Conservation (phyloP, 2,888 invertebrate genomes). For the Rutpela maculata region DNA sequence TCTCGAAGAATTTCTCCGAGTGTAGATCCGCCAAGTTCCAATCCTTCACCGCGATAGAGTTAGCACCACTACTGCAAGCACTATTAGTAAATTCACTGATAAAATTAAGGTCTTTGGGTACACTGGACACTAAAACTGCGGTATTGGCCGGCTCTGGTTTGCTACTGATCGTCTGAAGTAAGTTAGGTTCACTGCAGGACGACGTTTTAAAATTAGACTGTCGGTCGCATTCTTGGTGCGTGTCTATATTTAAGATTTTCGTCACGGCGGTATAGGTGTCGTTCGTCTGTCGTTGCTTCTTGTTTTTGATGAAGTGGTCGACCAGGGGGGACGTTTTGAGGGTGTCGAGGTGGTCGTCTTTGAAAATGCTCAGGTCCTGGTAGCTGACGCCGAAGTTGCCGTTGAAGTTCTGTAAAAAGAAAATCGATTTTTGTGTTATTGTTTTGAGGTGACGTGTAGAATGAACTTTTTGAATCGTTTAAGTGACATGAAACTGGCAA, state of each 20-base stretch:
- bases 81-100: slow-evolving; percentile 69
- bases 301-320: slow-evolving; percentile 66
- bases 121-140: slow-evolving; percentile 69
- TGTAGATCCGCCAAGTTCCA: slow-evolving; percentile 71
- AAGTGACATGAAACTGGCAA: not conserved
- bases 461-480: not conserved
- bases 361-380: slow-evolving; percentile 71
- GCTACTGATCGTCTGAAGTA: slow-evolving; percentile 57
- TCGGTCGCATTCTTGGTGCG: slow-evolving; percentile 54
- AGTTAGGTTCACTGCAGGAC: slow-evolving; percentile 72
- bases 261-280: slow-evolving; percentile 57
- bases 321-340: slow-evolving; percentile 64
- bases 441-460: not conserved
- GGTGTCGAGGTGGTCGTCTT: slow-evolving; percentile 64
- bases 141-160: slow-evolving; percentile 8
- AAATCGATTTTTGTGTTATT: not conserved
- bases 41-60: slow-evolving; percentile 72
- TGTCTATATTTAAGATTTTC: slow-evolving; percentile 59
- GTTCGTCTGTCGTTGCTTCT: slow-evolving; percentile 55
- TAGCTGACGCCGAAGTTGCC: slow-evolving; percentile 73
- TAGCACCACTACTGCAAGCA: slow-evolving; percentile 39
- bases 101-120: slow-evolving; percentile 82
- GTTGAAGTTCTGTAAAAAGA: slow-evolving; percentile 66
- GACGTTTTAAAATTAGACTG: slow-evolving; percentile 68
- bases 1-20: slow-evolving; percentile 35